Conservation (phyloP, 2,113 vertebrate genomes). For the Pelecanoides urinatrix region DNA sequence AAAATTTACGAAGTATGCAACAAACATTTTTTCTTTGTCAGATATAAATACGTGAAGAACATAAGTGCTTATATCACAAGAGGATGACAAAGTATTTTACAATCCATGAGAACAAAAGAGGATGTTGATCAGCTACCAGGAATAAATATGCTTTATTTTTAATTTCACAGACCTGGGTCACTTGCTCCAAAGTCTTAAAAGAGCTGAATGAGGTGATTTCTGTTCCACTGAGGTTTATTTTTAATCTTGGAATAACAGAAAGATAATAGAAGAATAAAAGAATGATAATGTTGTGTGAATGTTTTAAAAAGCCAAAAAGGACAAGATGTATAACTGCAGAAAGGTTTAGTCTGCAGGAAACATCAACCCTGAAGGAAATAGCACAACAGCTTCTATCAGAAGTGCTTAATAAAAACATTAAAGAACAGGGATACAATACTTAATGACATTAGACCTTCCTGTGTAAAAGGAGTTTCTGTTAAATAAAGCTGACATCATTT, state of each 20-base stretch:
- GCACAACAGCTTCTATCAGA: background rate
- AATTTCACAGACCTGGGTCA: constrained; percentile 34
- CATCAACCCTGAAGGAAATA: background rate
- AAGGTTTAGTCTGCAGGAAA: background rate
- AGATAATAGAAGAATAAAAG: constrained; percentile 22
- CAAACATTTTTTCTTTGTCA: background rate
- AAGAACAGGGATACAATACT: constrained; percentile 5
- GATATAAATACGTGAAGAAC: constrained; percentile 1
- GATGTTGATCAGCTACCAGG: background rate
- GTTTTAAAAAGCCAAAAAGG: background rate
- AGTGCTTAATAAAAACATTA: constrained; percentile 34
- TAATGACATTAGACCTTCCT: constrained; percentile 9
- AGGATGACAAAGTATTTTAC: constrained; percentile 8
- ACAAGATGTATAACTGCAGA: background rate
- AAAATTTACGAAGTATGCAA: background rate
- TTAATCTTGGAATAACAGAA: constrained; percentile 50
- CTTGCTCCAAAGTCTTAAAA: constrained; percentile 15
- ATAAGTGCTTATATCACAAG: background rate
- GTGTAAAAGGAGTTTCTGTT: background rate
- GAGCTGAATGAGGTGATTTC: constrained; percentile 3
- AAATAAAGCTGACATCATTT: background rate
- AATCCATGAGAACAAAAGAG: constrained; percentile 16
- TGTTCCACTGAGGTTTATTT: constrained; percentile 38
- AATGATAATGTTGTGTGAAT: background rate
- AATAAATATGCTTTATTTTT: constrained; percentile 43